phyloP scores from a whole-genome alignment of 2,888 invertebrate species.

The Apocheima hispidaria region DNA sequence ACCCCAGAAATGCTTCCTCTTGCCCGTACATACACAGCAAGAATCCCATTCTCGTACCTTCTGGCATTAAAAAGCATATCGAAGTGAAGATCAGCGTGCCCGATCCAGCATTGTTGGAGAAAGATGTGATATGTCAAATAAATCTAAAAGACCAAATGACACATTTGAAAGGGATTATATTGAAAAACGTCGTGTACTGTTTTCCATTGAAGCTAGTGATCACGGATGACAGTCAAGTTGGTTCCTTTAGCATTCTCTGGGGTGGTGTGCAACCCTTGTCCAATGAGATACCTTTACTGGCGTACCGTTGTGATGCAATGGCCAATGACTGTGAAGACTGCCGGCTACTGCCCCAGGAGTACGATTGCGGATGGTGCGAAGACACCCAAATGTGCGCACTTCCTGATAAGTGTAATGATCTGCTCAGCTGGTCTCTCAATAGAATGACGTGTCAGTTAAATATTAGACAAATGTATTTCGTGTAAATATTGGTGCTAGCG shows the following conservation, averaged over 20 bases:
- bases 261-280: conserved; percentile 54
- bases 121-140: conserved; percentile 48
- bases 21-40: conserved; percentile 56
- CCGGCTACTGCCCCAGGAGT: background rate
- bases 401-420: conserved; percentile 3
- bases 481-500: background rate
- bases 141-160: conserved; percentile 40
- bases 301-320: conserved; percentile 49
- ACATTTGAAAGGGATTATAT: conserved; percentile 53
- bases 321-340: conserved; percentile 1
- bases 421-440: conserved; percentile 14
- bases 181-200: conserved; percentile 54
- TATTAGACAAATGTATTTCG: background rate
- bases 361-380: conserved; percentile 5
- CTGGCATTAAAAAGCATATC: conserved; percentile 49
- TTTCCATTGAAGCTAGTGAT: conserved; percentile 48
- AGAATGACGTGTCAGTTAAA: conserved; percentile 1
- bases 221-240: conserved; percentile 30
- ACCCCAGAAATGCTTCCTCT: conserved; percentile 12
- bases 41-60: conserved; percentile 52
- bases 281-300: conserved; percentile 50
- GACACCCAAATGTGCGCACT: background rate
- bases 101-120: conserved; percentile 55
- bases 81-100: conserved; percentile 53
- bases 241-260: conserved; percentile 42